Evolutionary conservation across 2,888 invertebrate genomes (phyloP).

Genomic region (Tridacna crocea): DNA sequence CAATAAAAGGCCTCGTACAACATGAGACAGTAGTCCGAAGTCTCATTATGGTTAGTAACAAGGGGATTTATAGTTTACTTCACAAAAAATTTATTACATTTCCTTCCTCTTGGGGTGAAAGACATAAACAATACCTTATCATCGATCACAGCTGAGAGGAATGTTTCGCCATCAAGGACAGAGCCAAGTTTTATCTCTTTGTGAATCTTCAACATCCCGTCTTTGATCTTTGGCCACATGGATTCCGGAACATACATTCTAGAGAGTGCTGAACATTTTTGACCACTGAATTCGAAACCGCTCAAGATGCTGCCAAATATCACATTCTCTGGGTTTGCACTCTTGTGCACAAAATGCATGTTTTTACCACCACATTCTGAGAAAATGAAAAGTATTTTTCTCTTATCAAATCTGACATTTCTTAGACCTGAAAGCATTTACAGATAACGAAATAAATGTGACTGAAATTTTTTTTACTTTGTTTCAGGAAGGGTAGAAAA

Average conservation of each 20-base stretch:
- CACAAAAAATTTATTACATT: too few species aligned
- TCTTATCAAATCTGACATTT: too few species aligned
- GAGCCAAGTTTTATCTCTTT: conserved; percentile 94
- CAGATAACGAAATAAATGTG: too few species aligned
- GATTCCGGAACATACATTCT: conserved; percentile 97
- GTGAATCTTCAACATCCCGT: conserved; percentile 88
- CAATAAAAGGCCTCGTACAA: too few species aligned
- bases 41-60: too few species aligned
- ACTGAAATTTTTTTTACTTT: too few species aligned
- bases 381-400: not conserved
- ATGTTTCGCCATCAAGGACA: conserved; percentile 89
- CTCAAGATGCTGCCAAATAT: conserved; percentile 93
- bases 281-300: conserved; percentile 97
- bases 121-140: conserved; percentile 77
- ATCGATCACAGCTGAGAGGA: conserved; percentile 98
- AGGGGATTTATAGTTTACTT: too few species aligned
- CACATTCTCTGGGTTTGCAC: conserved; percentile 93
- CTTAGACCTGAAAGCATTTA: too few species aligned
- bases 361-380: conserved; percentile 99
- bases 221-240: conserved; percentile 90
- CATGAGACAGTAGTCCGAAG: too few species aligned
- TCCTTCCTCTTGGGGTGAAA: too few species aligned
- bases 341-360: conserved; percentile 97
- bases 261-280: conserved; percentile 99
- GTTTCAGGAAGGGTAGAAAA: too few species aligned